A percentile compares a stretch with the other conserved stretches of the same genome.
Conservation (phyloP, 2,888 invertebrate genomes). For the Phaonia tiefii region DNA sequence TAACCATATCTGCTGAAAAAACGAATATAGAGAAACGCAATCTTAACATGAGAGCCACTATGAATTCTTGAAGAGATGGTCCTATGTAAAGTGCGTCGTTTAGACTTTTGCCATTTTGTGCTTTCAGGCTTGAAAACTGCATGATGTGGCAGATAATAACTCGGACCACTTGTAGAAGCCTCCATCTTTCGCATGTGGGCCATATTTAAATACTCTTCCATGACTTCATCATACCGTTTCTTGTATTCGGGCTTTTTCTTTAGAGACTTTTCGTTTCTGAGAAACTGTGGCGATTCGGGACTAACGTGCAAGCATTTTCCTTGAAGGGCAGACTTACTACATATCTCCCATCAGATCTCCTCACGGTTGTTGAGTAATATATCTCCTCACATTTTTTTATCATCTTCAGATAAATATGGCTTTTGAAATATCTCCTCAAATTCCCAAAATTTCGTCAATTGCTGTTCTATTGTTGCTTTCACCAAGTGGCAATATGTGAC, state of each 20-base stretch:
- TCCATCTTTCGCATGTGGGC: slow-evolving; percentile 16
- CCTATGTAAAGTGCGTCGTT: background rate
- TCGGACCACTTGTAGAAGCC: background rate
- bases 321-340: slow-evolving; percentile 13
- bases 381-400: slow-evolving; percentile 42
- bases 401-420: slow-evolving; percentile 12
- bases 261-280: slow-evolving; percentile 18
- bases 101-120: background rate
- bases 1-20: background rate
- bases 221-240: background rate
- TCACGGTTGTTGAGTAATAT: slow-evolving; percentile 7
- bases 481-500: background rate
- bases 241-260: slow-evolving; percentile 1
- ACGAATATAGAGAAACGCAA: background rate
- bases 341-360: slow-evolving; percentile 20
- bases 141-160: slow-evolving; percentile 18
- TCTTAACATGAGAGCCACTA: background rate
- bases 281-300: slow-evolving; percentile 2
- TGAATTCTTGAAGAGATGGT: background rate
- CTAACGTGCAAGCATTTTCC: background rate
- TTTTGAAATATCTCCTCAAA: slow-evolving; percentile 23
- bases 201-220: slow-evolving; percentile 11
- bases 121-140: background rate
- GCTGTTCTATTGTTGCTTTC: background rate
- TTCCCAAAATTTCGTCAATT: slow-evolving; percentile 29